phyloP scores from a whole-genome alignment of 2,888 invertebrate genomes.

The Polydrusus pterygomalis region DNA sequence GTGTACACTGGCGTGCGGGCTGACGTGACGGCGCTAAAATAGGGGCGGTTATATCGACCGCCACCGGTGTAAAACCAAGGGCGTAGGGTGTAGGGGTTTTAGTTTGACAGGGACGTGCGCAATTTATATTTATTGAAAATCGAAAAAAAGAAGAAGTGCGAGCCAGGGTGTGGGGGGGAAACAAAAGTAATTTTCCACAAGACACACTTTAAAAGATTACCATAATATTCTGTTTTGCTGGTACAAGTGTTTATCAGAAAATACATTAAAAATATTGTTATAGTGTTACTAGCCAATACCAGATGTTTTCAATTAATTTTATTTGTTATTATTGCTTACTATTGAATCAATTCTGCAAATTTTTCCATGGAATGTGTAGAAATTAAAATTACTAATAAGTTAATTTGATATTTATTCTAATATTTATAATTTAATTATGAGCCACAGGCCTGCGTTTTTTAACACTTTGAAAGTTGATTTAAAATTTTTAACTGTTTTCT shows the following conservation, averaged over 20 bases:
- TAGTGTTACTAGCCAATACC: not conserved
- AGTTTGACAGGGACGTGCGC: constrained; percentile 3
- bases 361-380: constrained; percentile 1
- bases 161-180: too few species aligned
- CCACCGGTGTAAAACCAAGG: constrained; percentile 49
- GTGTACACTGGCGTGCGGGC: constrained; percentile 61
- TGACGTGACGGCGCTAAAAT: constrained; percentile 54
- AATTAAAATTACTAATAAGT: not conserved
- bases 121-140: too few species aligned
- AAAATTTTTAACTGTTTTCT: too few species aligned
- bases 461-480: too few species aligned
- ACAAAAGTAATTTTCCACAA: constrained; percentile 10
- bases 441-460: too few species aligned
- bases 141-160: too few species aligned
- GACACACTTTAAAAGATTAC: not conserved
- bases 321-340: not conserved
- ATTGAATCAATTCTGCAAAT: not conserved
- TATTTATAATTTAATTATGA: too few species aligned
- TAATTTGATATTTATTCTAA: too few species aligned
- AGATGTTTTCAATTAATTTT: constrained; percentile 14
- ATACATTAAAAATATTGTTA: constrained; percentile 2
- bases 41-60: constrained; percentile 50
- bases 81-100: constrained; percentile 48
- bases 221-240: not conserved
- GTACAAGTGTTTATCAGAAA: not conserved